These are phyloP conservation scores for Alcedo atthis DNA, from an alignment of 2,797 vertebrate genomes.

Conservation along the genomic window DNA sequence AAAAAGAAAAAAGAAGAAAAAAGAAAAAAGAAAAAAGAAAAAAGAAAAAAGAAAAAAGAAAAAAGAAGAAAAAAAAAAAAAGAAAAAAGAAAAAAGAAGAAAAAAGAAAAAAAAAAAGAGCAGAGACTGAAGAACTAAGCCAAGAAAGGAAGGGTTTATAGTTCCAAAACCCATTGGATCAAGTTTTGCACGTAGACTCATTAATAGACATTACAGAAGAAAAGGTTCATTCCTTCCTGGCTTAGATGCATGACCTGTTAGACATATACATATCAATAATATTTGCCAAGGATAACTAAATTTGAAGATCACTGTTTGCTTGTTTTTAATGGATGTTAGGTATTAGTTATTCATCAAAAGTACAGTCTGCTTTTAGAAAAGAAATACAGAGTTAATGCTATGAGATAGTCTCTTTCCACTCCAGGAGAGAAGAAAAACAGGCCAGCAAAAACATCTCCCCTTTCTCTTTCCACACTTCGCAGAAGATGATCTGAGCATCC, in stretches of 20 bases:
- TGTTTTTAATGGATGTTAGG: not conserved
- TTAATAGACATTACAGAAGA: slow-evolving; percentile 47
- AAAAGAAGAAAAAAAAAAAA: not conserved
- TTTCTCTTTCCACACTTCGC: not conserved
- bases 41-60: no score
- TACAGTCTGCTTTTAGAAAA: not conserved
- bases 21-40: no score
- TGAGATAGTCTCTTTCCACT: not conserved
- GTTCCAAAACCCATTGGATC: slow-evolving; percentile 52
- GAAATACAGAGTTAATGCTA: not conserved
- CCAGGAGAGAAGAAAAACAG: not conserved
- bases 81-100: no score
- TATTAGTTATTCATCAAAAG: not conserved
- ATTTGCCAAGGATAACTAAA: slow-evolving; percentile 14
- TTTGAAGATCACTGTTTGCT: not conserved
- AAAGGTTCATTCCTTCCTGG: not conserved
- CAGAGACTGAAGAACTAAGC: slow-evolving; percentile 42
- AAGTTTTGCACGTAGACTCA: slow-evolving; percentile 57
- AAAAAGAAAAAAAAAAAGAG: not conserved
- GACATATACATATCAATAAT: not conserved
- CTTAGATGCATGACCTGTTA: not conserved
- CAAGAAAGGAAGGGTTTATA: slow-evolving; percentile 59
- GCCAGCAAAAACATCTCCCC: rapidly evolving
- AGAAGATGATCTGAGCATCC: not conserved
- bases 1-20: no score